These are phyloP conservation scores for Gobio occitaniae DNA, from an alignment of 2,797 vertebrate species.

Conservation along the genomic window DNA sequence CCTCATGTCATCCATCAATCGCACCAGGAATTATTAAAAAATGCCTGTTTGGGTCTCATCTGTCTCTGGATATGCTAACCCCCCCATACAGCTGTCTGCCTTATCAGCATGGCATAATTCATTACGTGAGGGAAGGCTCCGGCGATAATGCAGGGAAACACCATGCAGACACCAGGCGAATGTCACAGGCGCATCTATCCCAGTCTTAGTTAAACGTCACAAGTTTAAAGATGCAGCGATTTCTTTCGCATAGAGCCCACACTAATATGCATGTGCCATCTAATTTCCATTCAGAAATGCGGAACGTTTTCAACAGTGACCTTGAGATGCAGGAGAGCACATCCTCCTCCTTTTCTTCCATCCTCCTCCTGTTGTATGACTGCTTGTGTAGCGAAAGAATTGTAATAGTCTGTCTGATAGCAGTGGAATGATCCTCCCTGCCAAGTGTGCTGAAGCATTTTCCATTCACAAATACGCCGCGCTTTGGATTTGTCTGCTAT, in stretches of 20 bases:
- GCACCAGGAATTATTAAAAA: slow-evolving; percentile 40
- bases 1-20: neutral
- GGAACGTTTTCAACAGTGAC: slow-evolving; percentile 36
- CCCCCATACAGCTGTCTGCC: slow-evolving; percentile 13
- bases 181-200: slow-evolving; percentile 1
- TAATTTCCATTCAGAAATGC: slow-evolving; percentile 14
- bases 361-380: slow-evolving; percentile 6
- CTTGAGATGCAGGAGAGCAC: slow-evolving; percentile 56
- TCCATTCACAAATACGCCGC: slow-evolving; percentile 80
- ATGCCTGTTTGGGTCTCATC: slow-evolving; percentile 53
- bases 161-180: slow-evolving; percentile 34
- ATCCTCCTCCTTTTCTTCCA: slow-evolving; percentile 46
- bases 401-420: slow-evolving; percentile 36
- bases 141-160: slow-evolving; percentile 48
- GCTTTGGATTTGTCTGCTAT: slow-evolving; percentile 57
- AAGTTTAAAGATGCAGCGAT: slow-evolving; percentile 26
- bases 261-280: neutral
- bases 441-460: slow-evolving; percentile 73
- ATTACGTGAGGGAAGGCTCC: slow-evolving; percentile 45
- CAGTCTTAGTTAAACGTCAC: slow-evolving; percentile 2
- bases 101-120: slow-evolving; percentile 43
- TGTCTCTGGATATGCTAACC: slow-evolving; percentile 8
- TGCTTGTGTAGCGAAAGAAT: slow-evolving; percentile 34
- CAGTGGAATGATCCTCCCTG: slow-evolving; percentile 52
- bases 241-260: neutral